phyloP scores from a whole-genome alignment of 2,888 invertebrate genomes.

The Stictocephala bisonia region DNA sequence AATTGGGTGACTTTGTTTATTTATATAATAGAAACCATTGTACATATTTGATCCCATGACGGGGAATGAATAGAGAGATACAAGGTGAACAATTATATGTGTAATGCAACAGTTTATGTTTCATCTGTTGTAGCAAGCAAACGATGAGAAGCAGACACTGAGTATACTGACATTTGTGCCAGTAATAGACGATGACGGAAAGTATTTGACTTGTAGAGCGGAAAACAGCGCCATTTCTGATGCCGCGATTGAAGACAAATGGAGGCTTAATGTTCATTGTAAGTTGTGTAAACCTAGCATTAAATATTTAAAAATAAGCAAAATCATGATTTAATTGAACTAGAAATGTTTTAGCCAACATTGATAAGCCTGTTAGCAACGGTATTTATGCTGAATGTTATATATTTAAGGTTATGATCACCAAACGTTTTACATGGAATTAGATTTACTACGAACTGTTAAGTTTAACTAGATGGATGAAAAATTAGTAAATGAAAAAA shows the following conservation, averaged over 20 bases:
- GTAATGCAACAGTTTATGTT: background rate
- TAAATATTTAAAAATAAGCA: background rate
- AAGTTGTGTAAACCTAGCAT: conserved; percentile 71
- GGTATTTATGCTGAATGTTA: too few relatives aligned
- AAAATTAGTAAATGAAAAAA: too few relatives aligned
- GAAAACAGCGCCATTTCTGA: conserved; percentile 88
- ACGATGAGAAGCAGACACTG: conserved; percentile 64
- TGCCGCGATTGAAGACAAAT: conserved; percentile 87
- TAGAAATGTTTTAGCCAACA: too few relatives aligned
- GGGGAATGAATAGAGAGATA: background rate
- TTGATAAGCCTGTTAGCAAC: too few relatives aligned
- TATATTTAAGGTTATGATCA: too few relatives aligned
- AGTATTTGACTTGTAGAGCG: conserved; percentile 87
- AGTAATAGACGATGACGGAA: conserved; percentile 88
- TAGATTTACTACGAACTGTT: too few relatives aligned
- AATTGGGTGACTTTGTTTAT: too few relatives aligned
- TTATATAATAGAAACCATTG: too few relatives aligned
- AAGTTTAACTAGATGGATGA: too few relatives aligned
- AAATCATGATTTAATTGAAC: too few relatives aligned
- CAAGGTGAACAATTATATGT: background rate
- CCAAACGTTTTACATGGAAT: too few relatives aligned
- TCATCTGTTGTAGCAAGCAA: conserved; percentile 46
- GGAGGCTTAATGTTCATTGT: conserved; percentile 90
- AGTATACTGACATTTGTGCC: conserved; percentile 87
- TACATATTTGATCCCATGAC: background rate